Conservation (phyloP, 2,888 invertebrate genomes). For the Cephonodes hylas region DNA sequence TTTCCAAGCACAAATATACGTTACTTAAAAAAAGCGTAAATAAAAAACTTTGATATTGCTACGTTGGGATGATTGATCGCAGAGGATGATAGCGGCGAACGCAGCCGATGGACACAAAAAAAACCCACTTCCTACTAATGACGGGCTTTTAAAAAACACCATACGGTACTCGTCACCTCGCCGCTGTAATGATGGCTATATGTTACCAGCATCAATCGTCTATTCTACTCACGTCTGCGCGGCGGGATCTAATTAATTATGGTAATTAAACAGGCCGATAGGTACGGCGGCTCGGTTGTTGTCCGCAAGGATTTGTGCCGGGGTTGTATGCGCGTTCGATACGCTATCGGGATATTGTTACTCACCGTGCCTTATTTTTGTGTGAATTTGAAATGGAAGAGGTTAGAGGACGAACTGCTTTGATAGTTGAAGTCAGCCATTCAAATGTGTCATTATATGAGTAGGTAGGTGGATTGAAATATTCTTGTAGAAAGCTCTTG, state of each 20-base stretch:
- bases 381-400: neutral
- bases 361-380: neutral
- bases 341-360: neutral
- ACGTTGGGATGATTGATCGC: constrained; percentile 66
- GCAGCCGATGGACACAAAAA: constrained; percentile 52
- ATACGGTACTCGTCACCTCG: constrained; percentile 64
- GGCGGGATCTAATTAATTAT: constrained; percentile 77
- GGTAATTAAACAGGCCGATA: constrained; percentile 73
- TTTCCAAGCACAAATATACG: constrained; percentile 11
- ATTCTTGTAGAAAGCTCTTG: too few relatives aligned
- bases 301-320: constrained; percentile 39
- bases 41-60: constrained; percentile 25
- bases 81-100: constrained; percentile 52
- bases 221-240: constrained; percentile 72
- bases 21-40: neutral
- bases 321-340: constrained; percentile 15
- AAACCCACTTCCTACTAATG: constrained; percentile 69
- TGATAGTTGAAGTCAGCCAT: too few relatives aligned
- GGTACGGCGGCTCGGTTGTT: constrained; percentile 43
- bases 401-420: too few relatives aligned
- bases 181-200: constrained; percentile 66
- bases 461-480: too few relatives aligned
- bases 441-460: too few relatives aligned
- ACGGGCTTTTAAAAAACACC: constrained; percentile 67
- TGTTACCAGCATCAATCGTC: constrained; percentile 75